Conservation (phyloP, 2,888 invertebrate genomes). For the Papilio elwesi region DNA sequence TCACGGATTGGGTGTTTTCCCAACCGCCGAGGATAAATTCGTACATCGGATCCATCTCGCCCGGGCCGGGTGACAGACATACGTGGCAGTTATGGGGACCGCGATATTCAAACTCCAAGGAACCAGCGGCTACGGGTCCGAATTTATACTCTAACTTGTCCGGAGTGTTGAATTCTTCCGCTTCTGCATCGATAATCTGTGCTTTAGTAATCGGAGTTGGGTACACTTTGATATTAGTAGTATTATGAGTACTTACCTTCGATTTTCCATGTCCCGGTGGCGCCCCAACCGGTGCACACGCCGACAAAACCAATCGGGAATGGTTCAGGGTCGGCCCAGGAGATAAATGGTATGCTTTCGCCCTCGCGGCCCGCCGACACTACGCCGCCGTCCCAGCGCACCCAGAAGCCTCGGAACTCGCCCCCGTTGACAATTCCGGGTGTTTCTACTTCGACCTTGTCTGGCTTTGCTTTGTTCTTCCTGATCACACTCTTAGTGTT, state of each 20-base stretch:
- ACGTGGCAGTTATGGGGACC: constrained; percentile 87
- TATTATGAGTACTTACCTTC: constrained; percentile 83
- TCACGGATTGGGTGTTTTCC: constrained; percentile 86
- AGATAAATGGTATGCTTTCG: constrained; percentile 88
- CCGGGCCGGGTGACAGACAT: constrained; percentile 81
- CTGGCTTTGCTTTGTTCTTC: constrained; percentile 90
- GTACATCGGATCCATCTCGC: constrained; percentile 85
- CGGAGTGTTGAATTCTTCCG: constrained; percentile 81
- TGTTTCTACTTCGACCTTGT: constrained; percentile 88
- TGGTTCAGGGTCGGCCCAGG: constrained; percentile 88
- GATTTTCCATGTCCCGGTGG: constrained; percentile 91
- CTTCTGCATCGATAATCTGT: constrained; percentile 76
- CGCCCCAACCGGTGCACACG: constrained; percentile 94
- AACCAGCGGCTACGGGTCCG: constrained; percentile 81
- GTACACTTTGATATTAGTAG: constrained; percentile 70
- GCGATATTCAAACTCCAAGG: constrained; percentile 83
- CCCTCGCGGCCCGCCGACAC: constrained; percentile 90
- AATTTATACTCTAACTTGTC: constrained; percentile 85
- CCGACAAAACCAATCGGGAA: constrained; percentile 90
- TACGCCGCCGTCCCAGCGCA: constrained; percentile 89
- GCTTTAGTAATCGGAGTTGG: constrained; percentile 68
- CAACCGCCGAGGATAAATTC: constrained; percentile 88
- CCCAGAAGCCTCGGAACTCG: constrained; percentile 93
- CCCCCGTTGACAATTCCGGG: constrained; percentile 88
- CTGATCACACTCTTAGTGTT: constrained; percentile 93